Conservation (phyloP, 2,113 vertebrate genomes). For the Lophura nycthemera region DNA sequence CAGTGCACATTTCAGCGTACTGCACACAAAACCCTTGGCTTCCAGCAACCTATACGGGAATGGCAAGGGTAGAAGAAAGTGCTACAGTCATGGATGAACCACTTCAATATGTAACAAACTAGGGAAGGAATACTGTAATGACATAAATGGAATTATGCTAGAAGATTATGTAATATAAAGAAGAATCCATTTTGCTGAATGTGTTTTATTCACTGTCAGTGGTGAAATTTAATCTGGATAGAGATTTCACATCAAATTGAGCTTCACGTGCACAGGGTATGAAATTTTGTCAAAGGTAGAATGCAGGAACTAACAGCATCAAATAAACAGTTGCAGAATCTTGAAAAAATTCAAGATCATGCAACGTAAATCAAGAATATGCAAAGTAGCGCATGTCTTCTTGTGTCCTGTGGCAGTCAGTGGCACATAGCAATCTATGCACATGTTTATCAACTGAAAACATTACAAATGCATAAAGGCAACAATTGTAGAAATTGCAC, state of each 20-base stretch:
- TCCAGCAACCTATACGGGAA: no score
- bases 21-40: accelerated
- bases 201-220: background rate
- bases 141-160: background rate
- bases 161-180: background rate
- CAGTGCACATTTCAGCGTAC: background rate
- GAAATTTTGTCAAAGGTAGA: background rate
- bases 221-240: background rate
- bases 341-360: background rate
- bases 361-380: no score
- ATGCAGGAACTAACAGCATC: background rate
- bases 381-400: background rate
- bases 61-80: background rate
- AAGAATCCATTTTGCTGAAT: background rate
- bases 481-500: background rate
- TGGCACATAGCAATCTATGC: accelerated
- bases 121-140: background rate
- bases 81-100: background rate
- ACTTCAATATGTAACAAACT: background rate
- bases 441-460: background rate
- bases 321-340: background rate
- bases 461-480: background rate
- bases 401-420: background rate
- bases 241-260: background rate
- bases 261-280: background rate